A percentile compares a stretch with the other conserved stretches of the same genome.
These are phyloP conservation scores for Calephelis perditalis DNA, from an alignment of 2,888 invertebrate species.

Conservation along the genomic window DNA sequence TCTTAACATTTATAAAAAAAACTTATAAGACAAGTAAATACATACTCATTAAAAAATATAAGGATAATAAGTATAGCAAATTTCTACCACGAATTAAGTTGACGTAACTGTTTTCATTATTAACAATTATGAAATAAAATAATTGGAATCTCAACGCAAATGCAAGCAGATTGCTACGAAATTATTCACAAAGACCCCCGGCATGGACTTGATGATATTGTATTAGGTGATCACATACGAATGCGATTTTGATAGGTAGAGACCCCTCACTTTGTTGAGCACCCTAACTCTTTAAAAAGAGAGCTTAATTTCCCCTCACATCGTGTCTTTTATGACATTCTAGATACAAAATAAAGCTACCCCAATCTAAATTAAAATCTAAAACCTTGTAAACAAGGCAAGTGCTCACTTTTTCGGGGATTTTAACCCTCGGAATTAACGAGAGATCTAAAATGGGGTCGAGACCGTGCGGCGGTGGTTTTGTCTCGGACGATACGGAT, in stretches of 20 bases:
- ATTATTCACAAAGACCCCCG: conserved; percentile 74
- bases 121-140: conserved; percentile 34
- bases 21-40: too few relatives aligned
- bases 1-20: too few relatives aligned
- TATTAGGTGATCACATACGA: conserved; percentile 79
- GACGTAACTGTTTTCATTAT: background rate
- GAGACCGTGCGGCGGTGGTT: conserved; percentile 45
- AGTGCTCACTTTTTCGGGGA: conserved; percentile 80
- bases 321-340: conserved; percentile 52
- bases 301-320: conserved; percentile 40
- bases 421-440: conserved; percentile 77
- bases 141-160: conserved; percentile 63
- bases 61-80: too few relatives aligned
- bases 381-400: conserved; percentile 80
- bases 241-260: conserved; percentile 76
- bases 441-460: conserved; percentile 56
- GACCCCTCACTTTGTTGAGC: conserved; percentile 24
- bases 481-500: conserved; percentile 41
- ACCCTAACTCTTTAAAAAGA: conserved; percentile 41
- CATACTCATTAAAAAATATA: too few relatives aligned
- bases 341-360: conserved; percentile 41
- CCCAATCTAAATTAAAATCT: conserved; percentile 80
- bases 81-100: too few relatives aligned
- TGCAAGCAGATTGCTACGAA: conserved; percentile 74
- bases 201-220: conserved; percentile 75